These are phyloP conservation scores for Leptopilina boulardi DNA, from an alignment of 1,140 invertebrate species.

Conservation along the genomic window DNA sequence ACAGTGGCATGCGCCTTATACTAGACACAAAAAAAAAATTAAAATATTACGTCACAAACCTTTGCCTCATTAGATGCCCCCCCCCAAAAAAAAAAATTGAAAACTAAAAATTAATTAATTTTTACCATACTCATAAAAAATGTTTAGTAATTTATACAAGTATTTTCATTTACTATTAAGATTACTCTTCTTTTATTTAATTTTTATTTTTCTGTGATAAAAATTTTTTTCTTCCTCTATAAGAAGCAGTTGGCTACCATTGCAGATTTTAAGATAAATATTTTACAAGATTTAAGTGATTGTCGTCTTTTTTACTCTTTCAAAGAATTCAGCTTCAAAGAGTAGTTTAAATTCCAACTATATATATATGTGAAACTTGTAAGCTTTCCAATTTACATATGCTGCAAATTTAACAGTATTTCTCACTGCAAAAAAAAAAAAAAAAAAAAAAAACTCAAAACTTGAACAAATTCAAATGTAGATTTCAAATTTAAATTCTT, in stretches of 20 bases:
- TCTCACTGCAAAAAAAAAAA: too few species aligned
- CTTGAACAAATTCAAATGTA: neutral
- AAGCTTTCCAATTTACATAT: neutral
- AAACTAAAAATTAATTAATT: too few species aligned
- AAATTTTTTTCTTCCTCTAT: too few species aligned
- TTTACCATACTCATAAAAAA: too few species aligned
- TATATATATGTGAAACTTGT: neutral
- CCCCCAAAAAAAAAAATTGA: neutral
- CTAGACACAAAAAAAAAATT: too few species aligned
- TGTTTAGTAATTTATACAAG: too few species aligned
- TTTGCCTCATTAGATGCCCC: neutral
- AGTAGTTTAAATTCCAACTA: neutral
- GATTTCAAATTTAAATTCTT: neutral
- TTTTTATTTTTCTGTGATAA: too few species aligned
- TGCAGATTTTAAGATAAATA: too few species aligned
- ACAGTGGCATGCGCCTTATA: slow-evolving; percentile 7
- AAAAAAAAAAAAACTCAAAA: neutral
- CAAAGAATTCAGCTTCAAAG: neutral
- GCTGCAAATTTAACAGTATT: neutral
- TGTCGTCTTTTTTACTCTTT: neutral
- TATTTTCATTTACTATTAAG: too few species aligned
- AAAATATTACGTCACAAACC: neutral
- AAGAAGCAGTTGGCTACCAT: too few species aligned
- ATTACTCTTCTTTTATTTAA: too few species aligned
- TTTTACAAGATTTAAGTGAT: neutral